Percentiles rank a stretch among this genome's conserved stretches.
These are phyloP conservation scores for Ochlodes sylvanus DNA, from an alignment of 2,888 invertebrate species.

Conservation along the genomic window DNA sequence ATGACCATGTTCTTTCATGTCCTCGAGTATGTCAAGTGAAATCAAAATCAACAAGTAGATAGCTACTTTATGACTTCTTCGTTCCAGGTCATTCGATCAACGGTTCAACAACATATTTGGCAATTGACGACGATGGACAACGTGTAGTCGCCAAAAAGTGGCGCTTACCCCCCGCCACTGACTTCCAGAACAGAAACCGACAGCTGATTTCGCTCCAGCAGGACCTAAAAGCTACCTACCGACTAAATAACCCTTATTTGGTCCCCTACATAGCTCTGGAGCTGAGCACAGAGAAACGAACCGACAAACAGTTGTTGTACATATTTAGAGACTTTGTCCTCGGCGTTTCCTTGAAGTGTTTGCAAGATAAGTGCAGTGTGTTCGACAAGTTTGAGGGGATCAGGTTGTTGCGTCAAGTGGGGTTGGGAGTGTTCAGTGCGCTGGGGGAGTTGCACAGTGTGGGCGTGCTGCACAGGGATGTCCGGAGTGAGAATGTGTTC, in stretches of 20 bases:
- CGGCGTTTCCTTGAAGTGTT: constrained; percentile 68
- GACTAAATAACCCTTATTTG: constrained; percentile 89
- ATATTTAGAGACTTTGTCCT: constrained; percentile 89
- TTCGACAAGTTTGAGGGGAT: constrained; percentile 65
- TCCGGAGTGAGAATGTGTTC: constrained; percentile 90
- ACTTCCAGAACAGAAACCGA: constrained; percentile 76
- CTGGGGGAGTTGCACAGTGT: constrained; percentile 92
- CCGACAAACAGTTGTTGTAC: constrained; percentile 83
- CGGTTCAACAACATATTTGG: constrained; percentile 90
- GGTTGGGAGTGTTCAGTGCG: constrained; percentile 89
- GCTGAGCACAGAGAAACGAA: constrained; percentile 81
- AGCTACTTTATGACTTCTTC: background rate
- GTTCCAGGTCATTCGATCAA: constrained; percentile 88
- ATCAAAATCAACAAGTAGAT: too few species aligned
- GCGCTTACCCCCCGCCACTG: constrained; percentile 79
- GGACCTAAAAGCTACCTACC: constrained; percentile 89
- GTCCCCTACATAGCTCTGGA: constrained; percentile 91
- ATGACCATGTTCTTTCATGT: too few species aligned
- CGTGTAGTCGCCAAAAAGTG: constrained; percentile 91
- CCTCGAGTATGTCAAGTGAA: too few species aligned
- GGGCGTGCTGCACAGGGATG: constrained; percentile 92
- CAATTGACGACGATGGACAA: constrained; percentile 91
- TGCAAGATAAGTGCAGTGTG: constrained; percentile 54
- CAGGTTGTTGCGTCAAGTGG: constrained; percentile 86
- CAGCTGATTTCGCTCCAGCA: constrained; percentile 90